Base-by-base conservation (phyloP, 1,140 invertebrate genomes). In the Pollicipes pollicipes region DNA sequence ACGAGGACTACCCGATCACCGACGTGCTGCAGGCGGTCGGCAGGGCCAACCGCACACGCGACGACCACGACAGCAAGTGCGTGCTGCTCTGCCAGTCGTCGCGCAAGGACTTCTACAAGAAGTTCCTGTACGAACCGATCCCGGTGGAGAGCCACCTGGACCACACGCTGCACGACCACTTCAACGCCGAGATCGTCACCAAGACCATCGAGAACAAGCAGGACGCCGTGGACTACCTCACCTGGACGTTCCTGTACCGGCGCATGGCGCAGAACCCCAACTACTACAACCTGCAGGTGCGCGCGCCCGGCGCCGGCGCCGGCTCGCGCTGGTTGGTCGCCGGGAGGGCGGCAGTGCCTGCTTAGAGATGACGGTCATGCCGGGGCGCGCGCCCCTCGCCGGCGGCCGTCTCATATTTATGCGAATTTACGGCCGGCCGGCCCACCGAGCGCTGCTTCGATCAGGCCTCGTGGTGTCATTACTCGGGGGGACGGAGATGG, bases 131-230 rank as follows among this genome's bases (percentile, higher is more conserved):
- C 79, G 97, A 99, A 79, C 95, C 96, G 10, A 79, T 99, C 45
- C 97, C 97, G 0, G 89, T 82, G 32, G 77, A 86, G 83, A 95
- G 91, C 74, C 94, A 98, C 82, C 81, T 98, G 75, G 95, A 99
- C 83, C 95, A 98, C 77, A 86, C 91, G 74, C 83, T 99, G 3
- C 97, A 99, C 80, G 97, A 99, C 83, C 97, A 99, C 81, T 97
- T 99, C 79, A 99, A 99, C 83, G 96, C 97, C 0, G 97, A 99
- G 82, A 97, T 99, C 70, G 96, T 99, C 0, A 99, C 97, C 0
- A 98, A 98, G 82, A 99, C 96, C 0, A 97, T 99, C 78, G 97
- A 99, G 80, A 99, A 99, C 82, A 99, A 99, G 81, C 97, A 99
- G 79, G 97, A 99, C 80, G 95, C 96, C 0, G 96, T 99, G 0